These are phyloP conservation scores for Strigamia transsilvanica DNA, from an alignment of 2,888 invertebrate genomes.

Conservation along the genomic window DNA sequence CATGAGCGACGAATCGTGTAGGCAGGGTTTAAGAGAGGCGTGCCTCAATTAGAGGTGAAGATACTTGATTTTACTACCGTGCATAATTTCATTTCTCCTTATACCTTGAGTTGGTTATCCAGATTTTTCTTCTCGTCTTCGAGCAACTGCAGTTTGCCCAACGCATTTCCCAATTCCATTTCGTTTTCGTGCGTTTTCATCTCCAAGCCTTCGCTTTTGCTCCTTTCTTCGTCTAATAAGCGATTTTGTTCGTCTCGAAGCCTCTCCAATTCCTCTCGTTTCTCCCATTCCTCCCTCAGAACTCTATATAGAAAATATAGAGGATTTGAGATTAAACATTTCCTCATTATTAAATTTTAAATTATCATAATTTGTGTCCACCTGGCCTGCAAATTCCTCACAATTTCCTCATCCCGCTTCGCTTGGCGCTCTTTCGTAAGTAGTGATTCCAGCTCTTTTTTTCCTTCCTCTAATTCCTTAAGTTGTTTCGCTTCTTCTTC, in stretches of 20 bases:
- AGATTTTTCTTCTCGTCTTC: conserved; percentile 76
- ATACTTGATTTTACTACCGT: neutral
- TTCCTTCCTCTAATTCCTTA: conserved; percentile 76
- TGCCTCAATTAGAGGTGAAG: neutral
- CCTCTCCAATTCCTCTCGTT: conserved; percentile 79
- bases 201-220: conserved; percentile 79
- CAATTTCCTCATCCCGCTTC: conserved; percentile 83
- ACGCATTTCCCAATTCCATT: conserved; percentile 76
- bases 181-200: conserved; percentile 76
- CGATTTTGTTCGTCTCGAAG: conserved; percentile 80
- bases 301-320: conserved; percentile 65
- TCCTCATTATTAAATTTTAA: neutral
- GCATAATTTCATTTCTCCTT: neutral
- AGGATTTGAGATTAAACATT: neutral
- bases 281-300: conserved; percentile 84
- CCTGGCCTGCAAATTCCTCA: conserved; percentile 65
- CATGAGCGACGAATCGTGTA: neutral
- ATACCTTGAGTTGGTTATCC: conserved; percentile 75
- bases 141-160: conserved; percentile 73
- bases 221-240: conserved; percentile 77
- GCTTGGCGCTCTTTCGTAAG: conserved; percentile 85
- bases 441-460: conserved; percentile 74
- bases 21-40: neutral
- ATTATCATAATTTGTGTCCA: conserved; percentile 55
- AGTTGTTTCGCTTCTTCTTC: conserved; percentile 77